A percentile compares a stretch with the other conserved stretches of the same genome.
These are phyloP conservation scores for Myotis davidii DNA, from an alignment of 2,113 vertebrate species.

Conservation along the genomic window DNA sequence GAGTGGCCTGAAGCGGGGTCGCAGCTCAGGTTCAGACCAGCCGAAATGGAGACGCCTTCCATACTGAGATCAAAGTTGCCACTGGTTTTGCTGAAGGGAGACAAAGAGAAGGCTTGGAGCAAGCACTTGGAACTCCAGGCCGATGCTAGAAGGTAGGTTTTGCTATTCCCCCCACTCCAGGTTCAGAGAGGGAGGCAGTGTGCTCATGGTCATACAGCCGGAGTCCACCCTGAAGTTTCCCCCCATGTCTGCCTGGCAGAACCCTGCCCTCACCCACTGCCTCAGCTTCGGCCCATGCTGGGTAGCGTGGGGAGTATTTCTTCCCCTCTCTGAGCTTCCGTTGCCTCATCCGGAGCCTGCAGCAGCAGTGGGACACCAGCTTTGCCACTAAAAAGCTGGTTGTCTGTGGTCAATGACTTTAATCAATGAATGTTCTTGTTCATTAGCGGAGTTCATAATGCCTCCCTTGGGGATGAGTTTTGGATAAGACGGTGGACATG, in stretches of 20 bases:
- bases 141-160: neutral
- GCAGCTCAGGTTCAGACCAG: conserved; percentile 51
- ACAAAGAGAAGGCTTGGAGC: neutral
- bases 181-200: neutral
- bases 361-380: neutral
- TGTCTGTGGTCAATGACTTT: neutral
- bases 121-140: too few relatives aligned
- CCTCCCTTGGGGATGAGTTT: neutral
- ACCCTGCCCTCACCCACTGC: neutral
- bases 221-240: neutral
- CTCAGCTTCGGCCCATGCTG: neutral
- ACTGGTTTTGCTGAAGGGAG: conserved; percentile 41
- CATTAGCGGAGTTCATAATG: neutral
- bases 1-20: neutral
- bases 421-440: neutral
- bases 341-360: neutral
- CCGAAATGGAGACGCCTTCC: conserved; percentile 19
- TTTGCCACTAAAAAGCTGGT: neutral
- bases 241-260: neutral
- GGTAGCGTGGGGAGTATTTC: neutral
- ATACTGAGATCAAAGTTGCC: conserved; percentile 71
- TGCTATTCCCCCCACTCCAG: neutral
- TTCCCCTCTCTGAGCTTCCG: neutral
- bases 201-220: neutral
- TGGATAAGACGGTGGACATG: neutral